Conservation (phyloP, 2,113 vertebrate species). For the Litocranius walleri region DNA sequence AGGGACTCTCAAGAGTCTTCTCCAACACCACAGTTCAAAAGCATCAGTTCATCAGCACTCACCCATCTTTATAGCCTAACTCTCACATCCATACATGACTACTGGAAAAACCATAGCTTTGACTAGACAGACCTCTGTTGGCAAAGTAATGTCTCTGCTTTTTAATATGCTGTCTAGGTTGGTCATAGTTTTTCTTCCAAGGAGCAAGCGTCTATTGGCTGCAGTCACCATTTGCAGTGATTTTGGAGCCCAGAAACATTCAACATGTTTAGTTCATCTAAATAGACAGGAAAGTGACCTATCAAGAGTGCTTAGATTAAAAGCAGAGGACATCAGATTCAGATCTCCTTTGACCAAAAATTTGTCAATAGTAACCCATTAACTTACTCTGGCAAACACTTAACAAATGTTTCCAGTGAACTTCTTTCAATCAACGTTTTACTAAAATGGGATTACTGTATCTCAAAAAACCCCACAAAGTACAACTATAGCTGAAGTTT, state of each 20-base stretch:
- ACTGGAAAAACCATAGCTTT: background rate
- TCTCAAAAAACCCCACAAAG: background rate
- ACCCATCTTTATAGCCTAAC: background rate
- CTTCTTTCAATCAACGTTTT: background rate
- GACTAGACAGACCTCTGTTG: background rate
- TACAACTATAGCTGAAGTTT: background rate
- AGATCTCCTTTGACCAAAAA: background rate
- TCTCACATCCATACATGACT: background rate
- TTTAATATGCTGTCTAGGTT: background rate
- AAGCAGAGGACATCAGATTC: background rate
- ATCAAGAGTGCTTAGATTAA: background rate
- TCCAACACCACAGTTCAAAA: background rate
- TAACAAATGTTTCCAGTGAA: background rate
- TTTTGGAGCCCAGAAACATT: background rate
- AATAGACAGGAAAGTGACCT: background rate
- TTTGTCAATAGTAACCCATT: background rate
- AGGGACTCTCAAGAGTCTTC: background rate
- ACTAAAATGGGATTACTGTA: constrained; percentile 41
- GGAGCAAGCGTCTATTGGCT: background rate
- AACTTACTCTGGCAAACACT: background rate
- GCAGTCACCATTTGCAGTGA: background rate
- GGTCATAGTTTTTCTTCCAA: background rate
- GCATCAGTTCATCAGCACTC: background rate
- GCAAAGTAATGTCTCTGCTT: background rate
- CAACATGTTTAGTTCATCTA: background rate